phyloP scores from a whole-genome alignment of 1,140 invertebrate species.

The Capitella teleta region DNA sequence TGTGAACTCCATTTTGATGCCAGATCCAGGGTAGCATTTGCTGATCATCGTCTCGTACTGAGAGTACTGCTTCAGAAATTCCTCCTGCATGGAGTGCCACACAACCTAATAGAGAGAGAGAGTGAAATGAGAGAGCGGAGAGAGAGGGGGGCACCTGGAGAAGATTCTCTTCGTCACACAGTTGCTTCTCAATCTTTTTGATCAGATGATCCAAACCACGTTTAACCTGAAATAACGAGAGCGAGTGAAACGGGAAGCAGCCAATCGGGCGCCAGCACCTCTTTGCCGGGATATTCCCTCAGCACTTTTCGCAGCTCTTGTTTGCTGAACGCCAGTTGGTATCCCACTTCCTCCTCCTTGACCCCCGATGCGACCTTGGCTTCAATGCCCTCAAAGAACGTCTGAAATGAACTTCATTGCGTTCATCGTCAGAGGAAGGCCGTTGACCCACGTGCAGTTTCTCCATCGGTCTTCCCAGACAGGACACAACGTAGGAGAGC shows the following conservation, averaged over 20 bases:
- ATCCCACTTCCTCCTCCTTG: constrained; percentile 93
- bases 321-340: constrained; percentile 94
- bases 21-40: constrained; percentile 90
- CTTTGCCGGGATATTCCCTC: constrained; percentile 84
- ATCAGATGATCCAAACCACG: constrained; percentile 90
- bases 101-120: constrained; percentile 57
- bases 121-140: background rate
- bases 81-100: constrained; percentile 98
- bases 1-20: constrained; percentile 88
- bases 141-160: constrained; percentile 55
- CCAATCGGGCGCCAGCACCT: constrained; percentile 49
- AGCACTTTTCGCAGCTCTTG: constrained; percentile 92
- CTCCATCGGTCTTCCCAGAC: constrained; percentile 89
- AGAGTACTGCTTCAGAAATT: constrained; percentile 95
- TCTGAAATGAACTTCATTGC: constrained; percentile 48
- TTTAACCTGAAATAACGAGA: constrained; percentile 55
- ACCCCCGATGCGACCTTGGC: constrained; percentile 81
- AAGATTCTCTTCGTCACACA: constrained; percentile 88
- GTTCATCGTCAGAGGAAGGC: too few species aligned
- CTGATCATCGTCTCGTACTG: constrained; percentile 85
- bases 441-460: constrained; percentile 78
- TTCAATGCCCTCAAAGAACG: constrained; percentile 91
- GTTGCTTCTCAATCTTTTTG: constrained; percentile 92
- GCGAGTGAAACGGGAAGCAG: background rate
- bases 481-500: constrained; percentile 79